Evolutionary conservation across 1,140 invertebrate genomes (phyloP).

Genomic region (Megalopta genalis): DNA sequence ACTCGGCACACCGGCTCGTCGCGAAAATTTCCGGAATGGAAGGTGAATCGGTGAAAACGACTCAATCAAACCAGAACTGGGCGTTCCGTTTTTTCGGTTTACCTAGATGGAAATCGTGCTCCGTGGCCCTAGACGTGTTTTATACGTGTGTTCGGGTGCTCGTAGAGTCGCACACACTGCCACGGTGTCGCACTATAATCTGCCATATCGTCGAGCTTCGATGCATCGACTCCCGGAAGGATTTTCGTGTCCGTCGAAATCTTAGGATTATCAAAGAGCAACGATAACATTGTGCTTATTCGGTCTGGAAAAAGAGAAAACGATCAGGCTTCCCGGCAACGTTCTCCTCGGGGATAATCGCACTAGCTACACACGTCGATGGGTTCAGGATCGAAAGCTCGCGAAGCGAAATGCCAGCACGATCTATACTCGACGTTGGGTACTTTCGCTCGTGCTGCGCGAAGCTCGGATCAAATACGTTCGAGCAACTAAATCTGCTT

Average conservation of each 20-base stretch:
- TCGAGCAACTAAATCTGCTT: no score
- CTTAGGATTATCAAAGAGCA: neutral
- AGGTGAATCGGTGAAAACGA: neutral
- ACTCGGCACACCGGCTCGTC: no score
- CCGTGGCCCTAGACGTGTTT: constrained; percentile 31
- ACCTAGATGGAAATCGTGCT: constrained; percentile 44
- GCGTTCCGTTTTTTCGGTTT: constrained; percentile 19
- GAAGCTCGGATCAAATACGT: no score
- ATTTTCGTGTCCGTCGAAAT: constrained; percentile 37
- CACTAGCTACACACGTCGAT: no score
- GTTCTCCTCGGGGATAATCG: no score
- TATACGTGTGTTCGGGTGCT: constrained; percentile 28
- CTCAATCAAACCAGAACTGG: constrained; percentile 10
- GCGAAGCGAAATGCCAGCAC: no score
- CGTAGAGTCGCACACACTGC: neutral
- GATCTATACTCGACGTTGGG: no score
- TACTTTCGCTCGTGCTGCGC: no score
- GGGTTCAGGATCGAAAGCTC: no score
- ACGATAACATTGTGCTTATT: neutral
- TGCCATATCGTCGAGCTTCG: constrained; percentile 47
- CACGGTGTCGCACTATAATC: constrained; percentile 41
- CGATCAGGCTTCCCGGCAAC: neutral
- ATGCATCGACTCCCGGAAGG: constrained; percentile 44
- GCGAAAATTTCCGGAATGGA: neutral
- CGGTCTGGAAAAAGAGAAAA: neutral